phyloP scores from a whole-genome alignment of 2,888 invertebrate species.

The Pheosia tremula region DNA sequence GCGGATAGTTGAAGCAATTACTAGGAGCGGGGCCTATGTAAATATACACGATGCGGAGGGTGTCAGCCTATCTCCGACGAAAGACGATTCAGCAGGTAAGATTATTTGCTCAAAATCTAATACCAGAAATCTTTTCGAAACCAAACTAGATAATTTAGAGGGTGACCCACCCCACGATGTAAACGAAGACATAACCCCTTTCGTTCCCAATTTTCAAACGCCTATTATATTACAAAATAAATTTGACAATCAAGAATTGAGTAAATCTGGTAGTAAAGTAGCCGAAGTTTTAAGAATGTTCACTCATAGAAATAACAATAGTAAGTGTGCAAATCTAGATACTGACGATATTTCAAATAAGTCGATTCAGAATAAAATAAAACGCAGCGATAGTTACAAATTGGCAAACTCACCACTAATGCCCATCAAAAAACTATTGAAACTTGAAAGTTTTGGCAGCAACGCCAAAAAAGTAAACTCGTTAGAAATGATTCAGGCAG shows the following conservation, averaged over 20 bases:
- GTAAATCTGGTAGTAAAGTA: slow-evolving; percentile 66
- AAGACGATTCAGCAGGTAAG: slow-evolving; percentile 90
- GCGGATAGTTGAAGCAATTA: slow-evolving; percentile 75
- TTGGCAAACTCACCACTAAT: slow-evolving; percentile 90
- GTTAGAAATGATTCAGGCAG: slow-evolving; percentile 85
- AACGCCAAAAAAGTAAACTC: slow-evolving; percentile 78
- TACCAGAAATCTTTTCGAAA: slow-evolving; percentile 48
- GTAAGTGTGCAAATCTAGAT: slow-evolving; percentile 43
- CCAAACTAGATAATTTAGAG: slow-evolving; percentile 53
- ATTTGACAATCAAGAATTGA: slow-evolving; percentile 54
- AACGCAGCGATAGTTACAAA: slow-evolving; percentile 93
- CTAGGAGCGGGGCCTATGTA: slow-evolving; percentile 87
- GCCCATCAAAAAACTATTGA: slow-evolving; percentile 86
- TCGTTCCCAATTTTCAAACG: slow-evolving; percentile 78
- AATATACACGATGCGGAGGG: slow-evolving; percentile 88
- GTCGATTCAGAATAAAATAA: slow-evolving; percentile 81
- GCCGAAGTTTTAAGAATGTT: slow-evolving; percentile 80
- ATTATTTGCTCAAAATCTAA: slow-evolving; percentile 59
- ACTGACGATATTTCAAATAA: slow-evolving; percentile 51
- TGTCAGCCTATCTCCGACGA: slow-evolving; percentile 84
- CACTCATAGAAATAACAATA: slow-evolving; percentile 62
- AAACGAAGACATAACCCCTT: slow-evolving; percentile 68
- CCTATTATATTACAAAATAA: slow-evolving; percentile 73
- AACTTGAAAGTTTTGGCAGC: slow-evolving; percentile 75
- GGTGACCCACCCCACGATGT: slow-evolving; percentile 40